These are phyloP conservation scores for Aspidiotus rigidus DNA, from an alignment of 2,888 invertebrate genomes.

Conservation along the genomic window DNA sequence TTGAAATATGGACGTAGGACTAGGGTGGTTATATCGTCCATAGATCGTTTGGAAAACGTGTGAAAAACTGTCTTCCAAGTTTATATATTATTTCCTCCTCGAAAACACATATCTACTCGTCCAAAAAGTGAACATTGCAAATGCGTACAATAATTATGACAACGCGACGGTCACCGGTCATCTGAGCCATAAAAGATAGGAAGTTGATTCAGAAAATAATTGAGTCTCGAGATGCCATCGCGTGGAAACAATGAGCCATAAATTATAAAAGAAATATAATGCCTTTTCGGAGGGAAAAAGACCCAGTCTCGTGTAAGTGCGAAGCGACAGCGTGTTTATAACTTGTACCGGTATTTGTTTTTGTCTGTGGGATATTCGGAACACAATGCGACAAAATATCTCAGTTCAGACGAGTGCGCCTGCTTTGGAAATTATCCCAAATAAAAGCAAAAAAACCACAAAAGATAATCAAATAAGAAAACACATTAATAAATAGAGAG, in stretches of 20 bases:
- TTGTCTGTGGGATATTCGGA: constrained; percentile 21
- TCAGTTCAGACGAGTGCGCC: no score
- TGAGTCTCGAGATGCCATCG: constrained; percentile 24
- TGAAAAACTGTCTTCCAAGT: not conserved
- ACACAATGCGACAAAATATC: not conserved
- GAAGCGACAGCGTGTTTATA: not conserved
- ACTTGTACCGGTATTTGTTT: not conserved
- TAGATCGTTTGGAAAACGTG: not conserved
- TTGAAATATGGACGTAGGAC: not conserved
- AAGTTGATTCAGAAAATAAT: constrained; percentile 31
- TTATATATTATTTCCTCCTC: not conserved
- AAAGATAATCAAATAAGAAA: no score
- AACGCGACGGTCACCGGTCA: constrained; percentile 20
- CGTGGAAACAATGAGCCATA: constrained; percentile 31
- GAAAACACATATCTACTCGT: not conserved
- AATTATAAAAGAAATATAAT: constrained; percentile 17
- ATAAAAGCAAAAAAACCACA: no score
- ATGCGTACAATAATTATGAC: not conserved
- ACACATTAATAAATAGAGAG: no score
- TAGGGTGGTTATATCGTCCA: not conserved
- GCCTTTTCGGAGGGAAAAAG: not conserved
- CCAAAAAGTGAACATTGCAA: no score
- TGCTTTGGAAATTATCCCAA: no score
- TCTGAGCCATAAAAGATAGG: constrained; percentile 30
- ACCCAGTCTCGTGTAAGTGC: not conserved